Evolutionary conservation across 2,888 invertebrate species (phyloP), one percentile per base, ranked within the genome.

Genomic region (Actias luna): DNA sequence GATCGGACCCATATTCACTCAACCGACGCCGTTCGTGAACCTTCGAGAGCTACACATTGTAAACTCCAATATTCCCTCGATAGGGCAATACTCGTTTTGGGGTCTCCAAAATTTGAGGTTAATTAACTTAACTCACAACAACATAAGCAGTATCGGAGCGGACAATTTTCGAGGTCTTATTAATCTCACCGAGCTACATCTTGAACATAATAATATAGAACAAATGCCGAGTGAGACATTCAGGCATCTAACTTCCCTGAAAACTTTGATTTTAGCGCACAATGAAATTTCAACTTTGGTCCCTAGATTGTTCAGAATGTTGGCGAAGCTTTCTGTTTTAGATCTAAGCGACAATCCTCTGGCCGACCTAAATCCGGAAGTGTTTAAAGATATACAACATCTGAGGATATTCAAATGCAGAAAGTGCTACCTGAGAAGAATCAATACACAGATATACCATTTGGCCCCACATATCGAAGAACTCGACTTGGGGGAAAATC

Each of bases 51-150:
- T 97, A 14, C 94, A 94, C 77, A 96, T 97, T 58, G 94, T 94
- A 39, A 94, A 94, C 71, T 96, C 96, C 0, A 95, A 95, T 77
- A 85, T 97, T 36, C 96, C 96, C 22, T 95, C 96, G 31, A 96
- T 97, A 66, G 96, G 96, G 3, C 94, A 95, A 73, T 95, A 96
- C 77, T 95, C 96, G 1, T 96, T 97, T 81, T 97, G 96, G 96
- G 97, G 97, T 5, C 94, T 96, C 1, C 94, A 92, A 73, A 93
- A 94, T 74, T 82, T 94, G 60, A 88, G 87, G 72, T 76, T 93
- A 62, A 87, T 96, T 71, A 95, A 97, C 84, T 90, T 97, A 60
- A 95, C 95, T 2, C 87, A 94, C 74, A 97, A 97, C 83, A 96
- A 96, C 76, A 94, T 97, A 35, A 95, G 95, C 50, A 93, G 94